Evolutionary conservation across 35 echinoderm and acorn worm species (phyloP), one percentile per base, ranked within the genome.

Genomic region (Apostichopus japonicus): DNA sequence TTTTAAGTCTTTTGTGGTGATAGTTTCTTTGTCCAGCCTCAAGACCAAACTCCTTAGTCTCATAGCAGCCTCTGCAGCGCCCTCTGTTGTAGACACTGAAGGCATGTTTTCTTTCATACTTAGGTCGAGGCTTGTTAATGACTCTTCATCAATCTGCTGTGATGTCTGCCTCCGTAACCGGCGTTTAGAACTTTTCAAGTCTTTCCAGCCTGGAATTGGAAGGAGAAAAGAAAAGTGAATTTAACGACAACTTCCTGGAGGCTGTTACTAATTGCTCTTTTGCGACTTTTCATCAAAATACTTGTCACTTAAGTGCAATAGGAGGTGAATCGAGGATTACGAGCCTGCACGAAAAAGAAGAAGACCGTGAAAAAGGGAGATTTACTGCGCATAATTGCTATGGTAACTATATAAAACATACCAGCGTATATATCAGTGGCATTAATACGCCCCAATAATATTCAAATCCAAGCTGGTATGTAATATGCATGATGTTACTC

Each of bases 21-120:
- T 55, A 10, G 94, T 92, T 53, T 97, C 96, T 77, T 93, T 97
- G 16, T 97, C 96, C 62, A 97, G 70, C 56, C 96, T 84, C 73
- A 97, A 65, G 5, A 97, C 93, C 9, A 97, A 92, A 80, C 96
- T 97, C 79, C 96, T 90, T 72, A 97, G 91, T 54, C 96, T 93
- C 91, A 97, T 77, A 33, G 93, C 93, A 25, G 96, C 96, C 72
- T 95, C 87, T 19, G 86, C 93, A 80, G 92, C 96, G 80, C 92
- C 96, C 87, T 97, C 93, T 65, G 90, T 86, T 72, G 96, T 95
- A 13, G 93, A 86, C 10, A 91, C 86, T n/a, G 91, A 81, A 52
- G 96, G 96, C 87, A 97, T 78, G 80, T 94, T 83, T 10, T 95
- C 93, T 77, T 72, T 92, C 76, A 92, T 90, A 77, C 61, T 87